Evolutionary conservation across 2,113 vertebrate genomes (phyloP).

Genomic region (Pantherophis guttatus): DNA sequence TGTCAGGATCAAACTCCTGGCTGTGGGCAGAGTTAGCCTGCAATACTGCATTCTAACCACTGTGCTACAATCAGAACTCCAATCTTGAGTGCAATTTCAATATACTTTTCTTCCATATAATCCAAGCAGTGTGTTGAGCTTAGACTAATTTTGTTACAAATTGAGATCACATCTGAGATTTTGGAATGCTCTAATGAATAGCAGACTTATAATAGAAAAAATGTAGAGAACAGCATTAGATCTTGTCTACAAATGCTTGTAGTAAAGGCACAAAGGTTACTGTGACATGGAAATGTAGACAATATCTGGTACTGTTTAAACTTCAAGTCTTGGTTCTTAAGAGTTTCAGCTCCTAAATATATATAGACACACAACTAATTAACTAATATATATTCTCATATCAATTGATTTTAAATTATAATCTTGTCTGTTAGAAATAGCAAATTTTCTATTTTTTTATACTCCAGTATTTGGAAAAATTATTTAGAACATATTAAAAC

Average conservation of each 20-base stretch:
- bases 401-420: background rate
- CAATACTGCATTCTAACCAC: background rate
- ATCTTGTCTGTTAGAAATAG: background rate
- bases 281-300: background rate
- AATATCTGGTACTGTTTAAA: background rate
- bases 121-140: background rate
- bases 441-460: background rate
- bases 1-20: background rate
- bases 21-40: background rate
- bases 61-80: background rate
- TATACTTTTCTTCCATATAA: background rate
- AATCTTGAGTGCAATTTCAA: background rate
- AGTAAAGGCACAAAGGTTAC: background rate
- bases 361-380: background rate
- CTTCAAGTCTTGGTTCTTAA: too few relatives aligned
- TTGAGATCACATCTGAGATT: background rate
- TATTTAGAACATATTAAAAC: constrained; percentile 9
- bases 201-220: background rate
- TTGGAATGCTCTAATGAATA: background rate
- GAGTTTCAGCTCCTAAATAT: background rate
- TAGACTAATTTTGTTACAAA: background rate
- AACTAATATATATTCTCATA: background rate
- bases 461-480: background rate
- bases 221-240: background rate
- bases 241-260: background rate